These are phyloP conservation scores for Liolophura sinensis DNA, from an alignment of 1,140 invertebrate species.

Conservation along the genomic window DNA sequence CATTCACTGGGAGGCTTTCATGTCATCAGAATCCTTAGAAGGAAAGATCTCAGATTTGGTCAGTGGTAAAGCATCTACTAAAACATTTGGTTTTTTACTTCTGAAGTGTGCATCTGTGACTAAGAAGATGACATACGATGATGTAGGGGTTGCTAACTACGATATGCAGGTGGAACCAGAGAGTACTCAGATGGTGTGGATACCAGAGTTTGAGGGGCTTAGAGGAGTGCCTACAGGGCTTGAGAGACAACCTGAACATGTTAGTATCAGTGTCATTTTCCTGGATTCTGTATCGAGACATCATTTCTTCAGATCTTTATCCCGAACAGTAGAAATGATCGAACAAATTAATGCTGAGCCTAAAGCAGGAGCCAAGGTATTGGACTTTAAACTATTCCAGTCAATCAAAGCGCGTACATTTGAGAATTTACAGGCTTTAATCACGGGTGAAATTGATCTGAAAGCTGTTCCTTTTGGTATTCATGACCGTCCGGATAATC, in stretches of 20 bases:
- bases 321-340: constrained; percentile 34
- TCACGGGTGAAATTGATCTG: constrained; percentile 35
- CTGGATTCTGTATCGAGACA: constrained; percentile 51
- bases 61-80: too few species aligned
- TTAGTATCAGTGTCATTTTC: constrained; percentile 52
- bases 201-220: constrained; percentile 8
- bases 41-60: too few species aligned
- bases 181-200: neutral
- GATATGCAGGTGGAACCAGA: neutral
- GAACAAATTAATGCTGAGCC: constrained; percentile 9
- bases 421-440: constrained; percentile 43
- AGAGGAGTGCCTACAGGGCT: neutral
- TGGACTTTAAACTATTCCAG: constrained; percentile 52
- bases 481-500: constrained; percentile 34
- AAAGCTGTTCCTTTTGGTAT: constrained; percentile 44
- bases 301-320: constrained; percentile 53
- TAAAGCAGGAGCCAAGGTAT: constrained; percentile 16
- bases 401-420: constrained; percentile 49
- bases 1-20: too few species aligned
- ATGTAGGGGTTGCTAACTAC: constrained; percentile 1
- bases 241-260: neutral
- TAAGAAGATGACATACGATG: constrained; percentile 12
- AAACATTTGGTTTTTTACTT: neutral
- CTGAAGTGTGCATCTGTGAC: neutral
- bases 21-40: too few species aligned